A percentile compares a stretch with the other conserved stretches of the same genome.
phyloP scores from a whole-genome alignment of 1,140 invertebrate genomes.

The Zaprionus inermis region DNA sequence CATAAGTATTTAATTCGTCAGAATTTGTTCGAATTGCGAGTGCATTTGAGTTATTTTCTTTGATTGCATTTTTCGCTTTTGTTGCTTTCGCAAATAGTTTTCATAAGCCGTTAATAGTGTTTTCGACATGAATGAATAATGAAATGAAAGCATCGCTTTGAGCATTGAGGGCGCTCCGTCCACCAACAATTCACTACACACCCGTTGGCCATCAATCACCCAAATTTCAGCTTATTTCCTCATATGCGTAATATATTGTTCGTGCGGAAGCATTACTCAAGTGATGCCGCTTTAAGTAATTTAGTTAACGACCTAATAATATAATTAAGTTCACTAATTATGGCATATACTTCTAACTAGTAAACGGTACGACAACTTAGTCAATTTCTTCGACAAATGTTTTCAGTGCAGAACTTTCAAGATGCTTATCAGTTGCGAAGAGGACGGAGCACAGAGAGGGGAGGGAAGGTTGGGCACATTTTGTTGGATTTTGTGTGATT shows the following conservation, averaged over 20 bases:
- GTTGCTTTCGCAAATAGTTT: background rate
- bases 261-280: conserved; percentile 55
- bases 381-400: conserved; percentile 25
- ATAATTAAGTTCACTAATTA: conserved; percentile 42
- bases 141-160: background rate
- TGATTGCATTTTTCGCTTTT: background rate
- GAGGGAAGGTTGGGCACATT: conserved; percentile 5
- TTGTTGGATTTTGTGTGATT: conserved; percentile 32
- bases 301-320: conserved; percentile 72
- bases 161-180: background rate
- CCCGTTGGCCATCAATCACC: conserved; percentile 53
- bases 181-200: background rate
- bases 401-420: conserved; percentile 44
- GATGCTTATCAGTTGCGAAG: conserved; percentile 41
- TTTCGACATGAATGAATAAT: conserved; percentile 1
- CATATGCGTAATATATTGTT: conserved; percentile 26
- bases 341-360: background rate
- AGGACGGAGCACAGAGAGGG: conserved; percentile 12
- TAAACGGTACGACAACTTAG: background rate
- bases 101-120: background rate
- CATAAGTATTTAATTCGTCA: background rate
- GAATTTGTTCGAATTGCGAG: background rate
- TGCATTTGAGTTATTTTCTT: background rate
- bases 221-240: conserved; percentile 30
- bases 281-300: conserved; percentile 47